Base-by-base conservation (phyloP, 2,113 vertebrate species). In the Archilochus colubris region DNA sequence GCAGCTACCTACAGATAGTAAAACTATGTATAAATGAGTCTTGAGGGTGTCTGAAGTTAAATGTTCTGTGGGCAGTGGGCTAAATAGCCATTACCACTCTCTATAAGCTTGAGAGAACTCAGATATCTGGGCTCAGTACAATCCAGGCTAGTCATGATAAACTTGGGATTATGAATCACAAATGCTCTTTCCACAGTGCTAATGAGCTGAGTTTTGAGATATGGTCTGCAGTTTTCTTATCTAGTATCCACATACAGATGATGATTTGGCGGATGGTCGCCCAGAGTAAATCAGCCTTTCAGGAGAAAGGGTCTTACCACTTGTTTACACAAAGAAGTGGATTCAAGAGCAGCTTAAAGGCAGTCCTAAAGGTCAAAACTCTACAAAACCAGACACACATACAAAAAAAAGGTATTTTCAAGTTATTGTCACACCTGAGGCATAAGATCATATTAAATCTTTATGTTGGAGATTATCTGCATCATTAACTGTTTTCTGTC, bases 381-480 rank as follows among this genome's bases (percentile, higher is more conserved):
- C 24, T 53, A 51, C 48, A 81, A n/a, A 2, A 72, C 14, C 14
- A 53, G 33, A 17, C 7, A 3, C 40, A 40, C 12, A 12, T 11
- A 40, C 40, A 69, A 73, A 76, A 88, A 88, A 79, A 48, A 10
- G 2, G 7, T 46, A 36, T 70, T 93, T 92, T 77, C 54, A 67
- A n/a, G 25, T 80, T 89, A 78, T 86, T 93, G 25, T 83, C 61
- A 68, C 25, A 63, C 14, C 14, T 68, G 48, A 22, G 14, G 7
- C 25, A 53, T 78, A 64, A 78, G 33, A 81, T 27, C 57, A 80
- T 43, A 90, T 79, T 63, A 91, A 95, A 93, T 80, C 43, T 94
- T 94, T 93, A 70, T 75, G 43, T 30, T 67, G 19, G 53, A 50
- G 6, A 81, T 95, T 94, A 67, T 94, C 57, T 92, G 53, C 53